These are phyloP conservation scores for Beris chalybata DNA, from an alignment of 2,888 invertebrate genomes.

Conservation along the genomic window DNA sequence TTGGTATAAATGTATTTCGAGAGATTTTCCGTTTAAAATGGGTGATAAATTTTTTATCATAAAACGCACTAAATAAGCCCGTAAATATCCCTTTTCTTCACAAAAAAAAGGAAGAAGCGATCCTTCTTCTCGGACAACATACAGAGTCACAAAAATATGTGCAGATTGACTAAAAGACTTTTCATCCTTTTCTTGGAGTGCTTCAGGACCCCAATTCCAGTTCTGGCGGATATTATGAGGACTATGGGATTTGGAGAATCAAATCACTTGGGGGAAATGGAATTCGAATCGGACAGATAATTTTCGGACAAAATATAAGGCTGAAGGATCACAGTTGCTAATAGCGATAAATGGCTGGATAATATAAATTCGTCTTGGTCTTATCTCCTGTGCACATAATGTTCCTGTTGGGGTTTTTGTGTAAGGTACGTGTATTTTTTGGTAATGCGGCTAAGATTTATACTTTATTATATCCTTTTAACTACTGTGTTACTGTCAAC, in stretches of 20 bases:
- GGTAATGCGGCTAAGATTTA: too few relatives aligned
- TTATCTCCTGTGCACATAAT: too few relatives aligned
- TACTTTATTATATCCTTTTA: too few relatives aligned
- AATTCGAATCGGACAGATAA: slow-evolving; percentile 20
- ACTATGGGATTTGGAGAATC: too few relatives aligned
- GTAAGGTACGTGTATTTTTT: too few relatives aligned
- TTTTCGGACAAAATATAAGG: not conserved
- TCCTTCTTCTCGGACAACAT: slow-evolving; percentile 13
- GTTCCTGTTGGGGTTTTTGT: too few relatives aligned
- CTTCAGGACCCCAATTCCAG: too few relatives aligned
- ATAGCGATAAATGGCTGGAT: slow-evolving; percentile 30
- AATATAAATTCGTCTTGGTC: not conserved
- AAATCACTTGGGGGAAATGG: not conserved
- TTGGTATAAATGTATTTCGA: not conserved
- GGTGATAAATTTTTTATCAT: slow-evolving; percentile 35
- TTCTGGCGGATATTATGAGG: too few relatives aligned
- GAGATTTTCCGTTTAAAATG: slow-evolving; percentile 32
- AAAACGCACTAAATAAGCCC: slow-evolving; percentile 32
- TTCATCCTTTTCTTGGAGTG: too few relatives aligned
- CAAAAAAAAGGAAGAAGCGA: not conserved
- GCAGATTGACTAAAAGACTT: not conserved
- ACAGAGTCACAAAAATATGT: slow-evolving; percentile 1
- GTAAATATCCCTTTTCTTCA: slow-evolving; percentile 18
- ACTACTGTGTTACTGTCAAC: too few relatives aligned
- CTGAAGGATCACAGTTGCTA: slow-evolving; percentile 15